phyloP scores from a whole-genome alignment of 2,113 vertebrate genomes.

The Erpornis zantholeuca region DNA sequence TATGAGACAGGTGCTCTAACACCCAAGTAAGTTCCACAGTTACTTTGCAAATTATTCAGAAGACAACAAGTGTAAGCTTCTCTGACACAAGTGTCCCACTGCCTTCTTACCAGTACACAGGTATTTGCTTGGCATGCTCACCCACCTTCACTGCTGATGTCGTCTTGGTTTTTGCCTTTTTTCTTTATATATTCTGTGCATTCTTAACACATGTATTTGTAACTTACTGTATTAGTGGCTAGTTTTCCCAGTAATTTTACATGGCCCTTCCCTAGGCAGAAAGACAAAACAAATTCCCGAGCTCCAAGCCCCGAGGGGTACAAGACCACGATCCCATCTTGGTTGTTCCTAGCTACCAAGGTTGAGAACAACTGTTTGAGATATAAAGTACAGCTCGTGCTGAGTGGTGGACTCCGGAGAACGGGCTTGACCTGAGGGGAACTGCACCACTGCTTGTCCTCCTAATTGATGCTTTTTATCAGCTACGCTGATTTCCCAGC shows the following conservation, averaged over 20 bases:
- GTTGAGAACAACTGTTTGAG: background rate
- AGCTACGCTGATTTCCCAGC: background rate
- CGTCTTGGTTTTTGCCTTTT: background rate
- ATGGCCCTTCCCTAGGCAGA: background rate
- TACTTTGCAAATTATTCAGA: background rate
- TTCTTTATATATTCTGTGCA: background rate
- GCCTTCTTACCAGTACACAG: background rate
- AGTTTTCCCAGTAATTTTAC: background rate
- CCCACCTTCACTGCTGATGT: background rate
- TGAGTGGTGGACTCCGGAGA: background rate
- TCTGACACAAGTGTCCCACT: background rate
- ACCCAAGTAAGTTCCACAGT: background rate
- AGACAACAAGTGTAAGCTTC: background rate
- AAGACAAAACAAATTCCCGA: background rate
- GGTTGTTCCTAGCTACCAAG: background rate
- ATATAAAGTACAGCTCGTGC: background rate
- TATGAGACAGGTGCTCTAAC: fast-evolving
- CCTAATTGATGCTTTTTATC: background rate
- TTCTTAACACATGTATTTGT: background rate
- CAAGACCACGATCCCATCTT: background rate
- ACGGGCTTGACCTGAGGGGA: background rate
- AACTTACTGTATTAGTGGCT: background rate
- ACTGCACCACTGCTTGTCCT: background rate
- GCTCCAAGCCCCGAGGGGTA: background rate
- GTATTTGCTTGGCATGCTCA: background rate